Conservation (phyloP, 2,888 invertebrate species). For the Ectemnius continuus region DNA sequence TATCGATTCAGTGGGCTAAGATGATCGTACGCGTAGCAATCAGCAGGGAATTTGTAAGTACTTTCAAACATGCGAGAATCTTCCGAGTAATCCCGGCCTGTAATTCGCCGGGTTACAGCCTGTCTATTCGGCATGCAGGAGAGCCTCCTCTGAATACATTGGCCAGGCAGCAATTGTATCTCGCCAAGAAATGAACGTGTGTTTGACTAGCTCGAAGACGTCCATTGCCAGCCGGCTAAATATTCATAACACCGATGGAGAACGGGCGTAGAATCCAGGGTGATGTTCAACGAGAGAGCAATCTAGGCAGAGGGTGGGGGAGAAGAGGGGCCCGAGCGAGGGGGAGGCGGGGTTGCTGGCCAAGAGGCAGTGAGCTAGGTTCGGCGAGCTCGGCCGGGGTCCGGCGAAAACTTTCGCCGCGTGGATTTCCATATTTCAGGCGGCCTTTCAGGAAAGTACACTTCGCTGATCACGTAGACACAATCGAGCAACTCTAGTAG, state of each 20-base stretch:
- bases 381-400: constrained; percentile 2
- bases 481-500: constrained; percentile 57
- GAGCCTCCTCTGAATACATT: too few relatives aligned
- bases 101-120: too few relatives aligned
- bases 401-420: constrained; percentile 36
- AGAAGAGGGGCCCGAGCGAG: not conserved
- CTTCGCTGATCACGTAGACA: constrained; percentile 58
- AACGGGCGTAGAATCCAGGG: not conserved
- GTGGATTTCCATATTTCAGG: constrained; percentile 52
- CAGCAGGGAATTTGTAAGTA: too few relatives aligned
- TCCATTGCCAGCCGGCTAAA: not conserved
- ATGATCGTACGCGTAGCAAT: too few relatives aligned
- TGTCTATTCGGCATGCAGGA: too few relatives aligned
- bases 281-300: not conserved
- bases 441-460: constrained; percentile 41
- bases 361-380: not conserved
- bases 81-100: too few relatives aligned
- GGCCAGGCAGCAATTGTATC: too few relatives aligned
- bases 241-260: constrained; percentile 1
- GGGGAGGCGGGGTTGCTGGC: too few relatives aligned
- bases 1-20: too few relatives aligned
- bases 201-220: too few relatives aligned
- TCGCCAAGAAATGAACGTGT: too few relatives aligned
- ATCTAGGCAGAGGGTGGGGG: not conserved
- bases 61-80: too few relatives aligned